A percentile compares a stretch with the other conserved stretches of the same genome.
Evolutionary conservation across 2,888 invertebrate species (phyloP).

Genomic region (Mallateleia sp.): DNA sequence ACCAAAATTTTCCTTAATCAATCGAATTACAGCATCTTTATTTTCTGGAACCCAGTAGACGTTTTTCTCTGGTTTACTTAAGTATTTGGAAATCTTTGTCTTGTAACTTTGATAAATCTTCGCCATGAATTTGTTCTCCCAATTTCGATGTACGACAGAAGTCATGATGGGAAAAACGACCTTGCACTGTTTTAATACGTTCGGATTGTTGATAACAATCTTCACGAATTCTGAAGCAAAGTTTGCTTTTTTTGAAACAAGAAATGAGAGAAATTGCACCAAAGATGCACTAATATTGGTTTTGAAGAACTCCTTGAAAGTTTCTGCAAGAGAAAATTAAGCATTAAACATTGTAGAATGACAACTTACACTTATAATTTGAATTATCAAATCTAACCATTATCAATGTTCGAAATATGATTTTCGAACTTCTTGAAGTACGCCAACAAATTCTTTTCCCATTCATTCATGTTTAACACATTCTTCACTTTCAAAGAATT

Average conservation of each 20-base stretch:
- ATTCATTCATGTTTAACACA: slow-evolving; percentile 85
- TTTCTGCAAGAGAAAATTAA: slow-evolving; percentile 80
- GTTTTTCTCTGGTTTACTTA: slow-evolving; percentile 80
- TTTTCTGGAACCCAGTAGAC: slow-evolving; percentile 89
- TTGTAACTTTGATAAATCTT: slow-evolving; percentile 92
- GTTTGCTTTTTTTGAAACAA: slow-evolving; percentile 91
- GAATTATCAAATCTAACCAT: slow-evolving; percentile 89
- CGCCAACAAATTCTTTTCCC: slow-evolving; percentile 91
- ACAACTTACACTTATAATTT: too few species aligned
- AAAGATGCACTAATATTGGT: slow-evolving; percentile 87
- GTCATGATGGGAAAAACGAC: slow-evolving; percentile 91
- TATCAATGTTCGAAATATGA: slow-evolving; percentile 90
- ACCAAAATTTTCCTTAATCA: slow-evolving; percentile 90
- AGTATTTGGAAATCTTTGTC: slow-evolving; percentile 91
- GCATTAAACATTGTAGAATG: too few species aligned
- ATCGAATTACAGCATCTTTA: slow-evolving; percentile 91
- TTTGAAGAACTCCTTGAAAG: slow-evolving; percentile 81
- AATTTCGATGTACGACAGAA: slow-evolving; percentile 89
- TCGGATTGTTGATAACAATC: slow-evolving; percentile 89
- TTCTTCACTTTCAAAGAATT: slow-evolving; percentile 79
- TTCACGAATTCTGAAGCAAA: slow-evolving; percentile 90
- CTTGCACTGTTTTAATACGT: slow-evolving; percentile 91
- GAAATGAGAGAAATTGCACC: slow-evolving; percentile 91
- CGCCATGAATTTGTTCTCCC: slow-evolving; percentile 90
- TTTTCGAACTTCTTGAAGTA: slow-evolving; percentile 92